Evolutionary conservation across 1,140 invertebrate species (phyloP), one percentile per base, ranked within the genome.

Genomic region (Anoplophora glabripennis): DNA sequence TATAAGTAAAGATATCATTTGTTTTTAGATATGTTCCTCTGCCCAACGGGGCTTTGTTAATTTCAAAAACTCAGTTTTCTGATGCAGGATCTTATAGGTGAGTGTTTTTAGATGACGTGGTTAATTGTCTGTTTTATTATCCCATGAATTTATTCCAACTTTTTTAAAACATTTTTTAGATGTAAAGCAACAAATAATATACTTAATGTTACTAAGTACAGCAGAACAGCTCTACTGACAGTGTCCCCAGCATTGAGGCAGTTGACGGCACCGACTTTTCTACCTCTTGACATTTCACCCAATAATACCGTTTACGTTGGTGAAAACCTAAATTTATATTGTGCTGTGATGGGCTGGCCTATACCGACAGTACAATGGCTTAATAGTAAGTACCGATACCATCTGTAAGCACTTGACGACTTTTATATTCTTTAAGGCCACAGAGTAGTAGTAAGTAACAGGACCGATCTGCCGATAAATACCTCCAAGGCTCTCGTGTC

Each of bases 401-500:
- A 41, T 41, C 15, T 8, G n/a, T 41, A 12, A 10, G 11, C 15
- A 14, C 4, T 21, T 14, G 35, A 53, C n/a, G 34, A 40, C 35
- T 5, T 5, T 28, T 5, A 36, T n/a, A 15, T 47, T 46, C 53
- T 69, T 68, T 36, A 46, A 69, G 65, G 55, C 59, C 54, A 53
- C 53, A 66, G 59, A 42, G 37, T 56, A 47, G 44, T 70, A 37
- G 17, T 72, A 47, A 61, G 64, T 38, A 71, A 71, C 60, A 61
- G 63, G 36, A 67, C 66, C 34, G 40, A 61, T 10, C 57, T 72
- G 47, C 52, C 54, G 33, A 57, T 73, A 44, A 57, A 33, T 15
- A 67, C 70, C 34, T 61, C 60, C 33, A 59, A 56, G 18, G 21
- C 53, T 15, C 34, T 56, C 57, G 79, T 87, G 66, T 78, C 84